Base-by-base conservation (phyloP, 2,888 invertebrate species). In the Agapostemon virescens region DNA sequence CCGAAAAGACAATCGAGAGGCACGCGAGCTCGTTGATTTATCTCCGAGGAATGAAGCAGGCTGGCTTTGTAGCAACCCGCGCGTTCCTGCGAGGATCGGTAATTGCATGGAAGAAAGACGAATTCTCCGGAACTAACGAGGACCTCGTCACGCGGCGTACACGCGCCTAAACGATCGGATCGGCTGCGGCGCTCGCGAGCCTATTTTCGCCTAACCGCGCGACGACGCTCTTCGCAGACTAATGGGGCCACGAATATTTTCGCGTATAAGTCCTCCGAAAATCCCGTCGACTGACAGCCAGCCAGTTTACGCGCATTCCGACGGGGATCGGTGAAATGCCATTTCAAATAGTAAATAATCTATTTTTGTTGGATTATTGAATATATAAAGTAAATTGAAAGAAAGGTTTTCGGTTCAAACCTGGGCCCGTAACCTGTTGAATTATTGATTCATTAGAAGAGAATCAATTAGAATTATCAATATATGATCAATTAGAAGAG, bases 61-160 rank as follows among this genome's bases (percentile, higher is more conserved):
- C 74, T 68, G 67, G 77, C 79, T 86, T 84, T 84, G 84, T 81
- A 87, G 82, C 74, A 74, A 49, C 3, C 49, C 49, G 82, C 64
- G 79, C 79, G 77, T 80, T 61, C 75, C 82, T 42, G 49, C 67
- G 70, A 13, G 40, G 69, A 64, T 63, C 71, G 61, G 82, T 88
- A 86, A 87, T 84, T 82, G 84, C 84, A 69, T 74, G 83, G 81
- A 83, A 83, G 84, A 81, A 77, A 87, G 88, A 84, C 84, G 85
- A 86, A 89, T 90, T 89, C 86, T 87, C 84, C 87, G 89, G 88
- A 89, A 89, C 90, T 89, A 89, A 89, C 89, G 90, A 89, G 89
- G 84, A 80, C 66, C 77, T 63, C 71, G 80, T 82, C 81, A 79
- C 80, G 81, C 82, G 68, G 68, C 79, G 69, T 69, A 68, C 75